A percentile compares a stretch with the other conserved stretches of the same genome.
Conservation (phyloP, 2,888 invertebrate species). For the Cephus nigrinus region DNA sequence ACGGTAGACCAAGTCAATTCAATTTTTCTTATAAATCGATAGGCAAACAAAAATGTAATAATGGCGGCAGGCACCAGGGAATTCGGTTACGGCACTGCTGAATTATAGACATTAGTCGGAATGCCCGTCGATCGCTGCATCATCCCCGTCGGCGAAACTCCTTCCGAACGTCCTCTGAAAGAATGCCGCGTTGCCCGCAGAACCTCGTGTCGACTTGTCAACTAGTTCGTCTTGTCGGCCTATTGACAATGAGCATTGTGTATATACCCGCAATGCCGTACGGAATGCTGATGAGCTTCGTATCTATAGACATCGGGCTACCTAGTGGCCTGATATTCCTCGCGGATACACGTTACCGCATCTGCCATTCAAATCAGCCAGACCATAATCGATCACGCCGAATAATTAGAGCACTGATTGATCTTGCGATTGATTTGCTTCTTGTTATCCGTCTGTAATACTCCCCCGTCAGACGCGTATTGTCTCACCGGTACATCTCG, state of each 20-base stretch:
- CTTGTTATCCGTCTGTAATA: not conserved
- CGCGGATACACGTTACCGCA: not conserved
- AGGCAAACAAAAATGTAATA: not conserved
- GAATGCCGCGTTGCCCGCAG: not conserved
- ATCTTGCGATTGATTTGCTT: not conserved
- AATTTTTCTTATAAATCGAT: not conserved
- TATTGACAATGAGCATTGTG: conserved; percentile 2
- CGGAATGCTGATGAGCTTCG: conserved; percentile 2
- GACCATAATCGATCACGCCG: not conserved
- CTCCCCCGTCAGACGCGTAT: not conserved
- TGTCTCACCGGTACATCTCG: not conserved
- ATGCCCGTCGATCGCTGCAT: not conserved
- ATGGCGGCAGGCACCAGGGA: not conserved
- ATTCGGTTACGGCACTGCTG: not conserved
- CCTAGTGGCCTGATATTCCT: not conserved
- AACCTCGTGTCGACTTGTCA: not conserved
- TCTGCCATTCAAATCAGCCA: not conserved
- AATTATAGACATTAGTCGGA: not conserved
- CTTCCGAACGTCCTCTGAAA: not conserved
- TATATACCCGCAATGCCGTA: not conserved
- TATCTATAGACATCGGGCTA: not conserved
- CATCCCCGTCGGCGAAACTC: not conserved
- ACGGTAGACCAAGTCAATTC: not conserved
- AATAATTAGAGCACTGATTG: conserved; percentile 1
- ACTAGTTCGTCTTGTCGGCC: not conserved